Conservation (phyloP, 2,797 vertebrate genomes). For the Lindbergichthys nudifrons region DNA sequence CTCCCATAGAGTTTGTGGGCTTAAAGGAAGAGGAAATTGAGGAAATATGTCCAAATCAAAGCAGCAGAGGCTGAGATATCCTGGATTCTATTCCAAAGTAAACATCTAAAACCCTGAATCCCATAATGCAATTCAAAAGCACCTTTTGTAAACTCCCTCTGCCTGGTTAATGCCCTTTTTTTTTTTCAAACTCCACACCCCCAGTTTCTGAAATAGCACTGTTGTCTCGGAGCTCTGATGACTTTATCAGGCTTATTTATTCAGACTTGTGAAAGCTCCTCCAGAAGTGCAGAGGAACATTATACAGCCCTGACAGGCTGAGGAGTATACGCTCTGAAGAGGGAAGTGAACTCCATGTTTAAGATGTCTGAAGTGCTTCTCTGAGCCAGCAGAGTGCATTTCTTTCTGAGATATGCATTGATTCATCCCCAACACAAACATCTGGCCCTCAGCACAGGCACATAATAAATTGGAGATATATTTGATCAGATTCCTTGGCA, state of each 20-base stretch:
- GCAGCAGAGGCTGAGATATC: not conserved
- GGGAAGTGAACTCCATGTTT: not conserved
- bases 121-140: not conserved
- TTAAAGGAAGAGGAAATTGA: not conserved
- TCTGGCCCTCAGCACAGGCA: conserved; percentile 6
- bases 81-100: not conserved
- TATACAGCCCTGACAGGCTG: not conserved
- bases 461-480: conserved; percentile 24
- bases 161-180: not conserved
- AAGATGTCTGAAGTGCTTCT: not conserved
- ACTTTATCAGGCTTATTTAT: not conserved
- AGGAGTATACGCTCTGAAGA: not conserved
- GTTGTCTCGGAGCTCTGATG: not conserved
- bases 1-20: not conserved
- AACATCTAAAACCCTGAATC: not conserved
- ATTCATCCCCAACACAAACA: conserved; percentile 32
- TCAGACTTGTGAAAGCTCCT: not conserved
- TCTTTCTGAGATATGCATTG: conserved; percentile 16
- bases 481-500: conserved; percentile 33
- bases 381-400: conserved; percentile 3
- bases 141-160: not conserved
- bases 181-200: not conserved
- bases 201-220: not conserved
- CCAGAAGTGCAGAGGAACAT: not conserved
- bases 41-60: not conserved